Percentiles rank a stretch among this genome's conserved stretches.
phyloP scores from a whole-genome alignment of 64 coral and sea anemone genomes.

The Anthopleura sola region DNA sequence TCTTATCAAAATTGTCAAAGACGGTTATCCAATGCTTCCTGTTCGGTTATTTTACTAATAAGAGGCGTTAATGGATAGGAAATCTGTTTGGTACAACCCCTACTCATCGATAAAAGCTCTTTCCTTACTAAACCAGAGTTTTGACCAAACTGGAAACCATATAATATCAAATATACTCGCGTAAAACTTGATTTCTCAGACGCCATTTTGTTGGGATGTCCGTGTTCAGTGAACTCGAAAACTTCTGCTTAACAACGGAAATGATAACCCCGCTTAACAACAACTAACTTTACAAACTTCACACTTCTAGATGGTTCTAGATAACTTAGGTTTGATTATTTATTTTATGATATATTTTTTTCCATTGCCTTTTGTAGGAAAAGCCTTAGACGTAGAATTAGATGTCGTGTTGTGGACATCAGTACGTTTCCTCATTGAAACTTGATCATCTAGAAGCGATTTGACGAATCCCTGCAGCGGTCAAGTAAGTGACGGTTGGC shows the following conservation, averaged over 20 bases:
- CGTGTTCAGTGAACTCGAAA: neutral
- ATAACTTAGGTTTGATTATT: neutral
- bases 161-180: neutral
- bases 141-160: neutral
- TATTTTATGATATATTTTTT: neutral
- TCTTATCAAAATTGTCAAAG: neutral
- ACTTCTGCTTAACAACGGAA: neutral
- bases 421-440: conserved; percentile 3
- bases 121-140: neutral
- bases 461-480: neutral
- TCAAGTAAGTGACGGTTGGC: neutral
- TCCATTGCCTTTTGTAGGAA: neutral
- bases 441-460: neutral
- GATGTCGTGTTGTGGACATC: neutral
- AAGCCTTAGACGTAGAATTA: neutral
- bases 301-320: conserved; percentile 2
- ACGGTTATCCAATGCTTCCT: neutral
- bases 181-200: neutral
- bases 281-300: neutral
- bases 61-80: neutral
- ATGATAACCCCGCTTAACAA: neutral
- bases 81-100: neutral
- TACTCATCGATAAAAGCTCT: neutral
- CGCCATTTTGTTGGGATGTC: neutral
- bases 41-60: neutral